A percentile compares a stretch with the other conserved stretches of the same genome.
phyloP scores from a whole-genome alignment of 2,113 vertebrate genomes.

The Ageneiosus marmoratus region DNA sequence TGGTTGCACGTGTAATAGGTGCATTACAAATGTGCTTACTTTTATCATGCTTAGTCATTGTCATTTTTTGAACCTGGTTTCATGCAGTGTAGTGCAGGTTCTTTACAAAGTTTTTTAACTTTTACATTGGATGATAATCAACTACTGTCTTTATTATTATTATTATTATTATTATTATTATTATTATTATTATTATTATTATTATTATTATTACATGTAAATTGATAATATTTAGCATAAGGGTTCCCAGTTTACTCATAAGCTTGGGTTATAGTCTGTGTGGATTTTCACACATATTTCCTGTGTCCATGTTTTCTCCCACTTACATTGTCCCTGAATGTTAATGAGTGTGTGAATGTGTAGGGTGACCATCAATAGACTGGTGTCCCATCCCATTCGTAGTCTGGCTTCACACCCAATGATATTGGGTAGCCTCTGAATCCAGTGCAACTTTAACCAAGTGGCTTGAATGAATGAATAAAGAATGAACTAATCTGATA shows the following conservation, averaged over 20 bases:
- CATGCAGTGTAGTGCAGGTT: neutral
- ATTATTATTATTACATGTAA: neutral
- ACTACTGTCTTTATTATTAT: no score
- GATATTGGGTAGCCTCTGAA: neutral
- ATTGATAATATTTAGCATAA: neutral
- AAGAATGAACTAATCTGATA: neutral
- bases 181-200: neutral
- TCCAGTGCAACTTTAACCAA: neutral
- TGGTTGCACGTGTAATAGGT: slow-evolving; percentile 25
- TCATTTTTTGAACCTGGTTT: neutral
- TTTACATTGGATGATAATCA: neutral
- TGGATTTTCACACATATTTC: neutral
- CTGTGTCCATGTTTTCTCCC: neutral
- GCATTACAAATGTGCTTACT: slow-evolving; percentile 13
- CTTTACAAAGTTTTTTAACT: neutral
- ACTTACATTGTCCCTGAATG: neutral
- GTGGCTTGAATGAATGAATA: neutral
- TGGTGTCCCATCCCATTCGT: neutral
- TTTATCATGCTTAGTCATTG: neutral
- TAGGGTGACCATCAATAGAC: neutral
- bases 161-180: no score
- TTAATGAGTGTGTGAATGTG: neutral
- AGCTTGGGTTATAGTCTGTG: neutral
- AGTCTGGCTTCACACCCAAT: neutral
- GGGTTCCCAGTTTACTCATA: neutral